Evolutionary conservation across 1,140 invertebrate species (phyloP).

Genomic region (Triops cancriformis): DNA sequence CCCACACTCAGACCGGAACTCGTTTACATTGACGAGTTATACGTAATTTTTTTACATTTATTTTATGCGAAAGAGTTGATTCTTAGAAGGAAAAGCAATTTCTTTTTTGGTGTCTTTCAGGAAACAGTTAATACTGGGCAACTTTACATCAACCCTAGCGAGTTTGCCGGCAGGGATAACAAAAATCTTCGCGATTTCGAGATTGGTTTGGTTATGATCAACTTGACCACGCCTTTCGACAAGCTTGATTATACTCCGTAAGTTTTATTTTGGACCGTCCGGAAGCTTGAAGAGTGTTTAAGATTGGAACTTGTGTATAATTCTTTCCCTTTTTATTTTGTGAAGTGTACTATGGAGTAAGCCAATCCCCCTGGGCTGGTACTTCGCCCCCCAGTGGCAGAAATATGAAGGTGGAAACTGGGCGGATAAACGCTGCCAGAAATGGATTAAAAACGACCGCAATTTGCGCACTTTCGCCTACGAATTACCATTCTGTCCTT

Average conservation of each 20-base stretch:
- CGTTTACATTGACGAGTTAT: slow-evolving; percentile 50
- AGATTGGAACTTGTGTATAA: slow-evolving; percentile 16
- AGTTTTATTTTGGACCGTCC: slow-evolving; percentile 37
- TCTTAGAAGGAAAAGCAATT: background rate
- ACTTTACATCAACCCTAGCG: slow-evolving; percentile 57
- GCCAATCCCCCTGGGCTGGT: slow-evolving; percentile 86
- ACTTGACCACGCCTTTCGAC: slow-evolving; percentile 65
- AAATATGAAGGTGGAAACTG: slow-evolving; percentile 61
- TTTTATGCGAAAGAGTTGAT: background rate
- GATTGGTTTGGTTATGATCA: slow-evolving; percentile 85
- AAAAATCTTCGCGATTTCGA: slow-evolving; percentile 55
- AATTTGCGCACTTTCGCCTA: slow-evolving; percentile 79
- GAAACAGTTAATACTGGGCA: slow-evolving; percentile 53
- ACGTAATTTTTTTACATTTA: slow-evolving; percentile 35
- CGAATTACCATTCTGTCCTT: slow-evolving; percentile 79
- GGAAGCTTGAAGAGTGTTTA: slow-evolving; percentile 23
- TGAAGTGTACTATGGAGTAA: slow-evolving; percentile 73
- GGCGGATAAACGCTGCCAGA: slow-evolving; percentile 69
- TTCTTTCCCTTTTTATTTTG: slow-evolving; percentile 2
- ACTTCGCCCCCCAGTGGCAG: slow-evolving; percentile 81
- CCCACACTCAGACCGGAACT: slow-evolving; percentile 61
- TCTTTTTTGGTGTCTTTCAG: slow-evolving; percentile 46
- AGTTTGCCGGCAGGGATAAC: slow-evolving; percentile 59
- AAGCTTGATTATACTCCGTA: slow-evolving; percentile 67
- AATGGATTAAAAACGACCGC: slow-evolving; percentile 78